Conservation (phyloP, 1,140 invertebrate genomes). For the Papilio helenus region DNA sequence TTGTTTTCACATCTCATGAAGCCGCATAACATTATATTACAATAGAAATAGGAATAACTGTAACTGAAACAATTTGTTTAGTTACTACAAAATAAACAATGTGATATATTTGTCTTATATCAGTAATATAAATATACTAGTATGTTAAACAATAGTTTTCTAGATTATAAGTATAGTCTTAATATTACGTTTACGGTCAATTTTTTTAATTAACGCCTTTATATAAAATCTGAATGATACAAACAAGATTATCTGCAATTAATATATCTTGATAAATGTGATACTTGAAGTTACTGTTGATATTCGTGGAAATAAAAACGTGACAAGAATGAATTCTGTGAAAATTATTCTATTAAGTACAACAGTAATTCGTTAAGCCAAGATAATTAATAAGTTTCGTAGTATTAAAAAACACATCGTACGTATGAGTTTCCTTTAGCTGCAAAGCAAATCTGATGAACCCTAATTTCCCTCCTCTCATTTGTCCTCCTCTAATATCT, state of each 20-base stretch:
- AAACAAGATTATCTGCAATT: not conserved
- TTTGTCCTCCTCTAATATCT: not conserved
- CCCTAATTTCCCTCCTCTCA: not conserved
- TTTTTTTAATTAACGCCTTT: not conserved
- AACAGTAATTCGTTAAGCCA: not conserved
- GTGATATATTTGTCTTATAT: conserved; percentile 9
- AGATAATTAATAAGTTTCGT: not conserved
- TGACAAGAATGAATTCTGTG: not conserved
- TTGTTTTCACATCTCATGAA: no score
- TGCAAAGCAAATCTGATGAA: not conserved
- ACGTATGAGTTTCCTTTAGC: not conserved
- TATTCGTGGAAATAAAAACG: not conserved
- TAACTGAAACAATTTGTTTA: not conserved
- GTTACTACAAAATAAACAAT: conserved; percentile 4
- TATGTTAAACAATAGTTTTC: not conserved
- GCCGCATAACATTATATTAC: not conserved
- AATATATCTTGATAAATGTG: not conserved
- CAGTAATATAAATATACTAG: not conserved
- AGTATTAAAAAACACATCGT: not conserved
- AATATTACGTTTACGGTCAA: not conserved
- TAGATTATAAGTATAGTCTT: conserved; percentile 1
- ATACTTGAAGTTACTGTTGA: not conserved
- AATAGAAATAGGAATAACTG: not conserved
- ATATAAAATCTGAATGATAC: not conserved
- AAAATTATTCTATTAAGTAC: not conserved